Conservation (phyloP, 2,888 invertebrate species). For the Eupelmus urozonus region DNA sequence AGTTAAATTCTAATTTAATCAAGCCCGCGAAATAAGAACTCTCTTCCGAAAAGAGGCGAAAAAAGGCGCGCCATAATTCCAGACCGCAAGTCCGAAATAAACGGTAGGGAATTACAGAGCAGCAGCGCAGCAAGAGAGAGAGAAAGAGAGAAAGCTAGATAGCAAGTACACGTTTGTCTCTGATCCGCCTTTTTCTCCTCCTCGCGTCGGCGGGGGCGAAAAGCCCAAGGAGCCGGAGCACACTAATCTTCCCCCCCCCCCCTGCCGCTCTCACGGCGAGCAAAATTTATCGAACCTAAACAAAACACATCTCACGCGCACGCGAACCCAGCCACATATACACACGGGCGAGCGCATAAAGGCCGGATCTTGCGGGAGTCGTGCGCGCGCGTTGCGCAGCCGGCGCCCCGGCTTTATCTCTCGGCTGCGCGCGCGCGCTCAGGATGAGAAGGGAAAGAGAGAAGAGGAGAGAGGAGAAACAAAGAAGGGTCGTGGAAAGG, state of each 20-base stretch:
- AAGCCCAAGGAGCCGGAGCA: background rate
- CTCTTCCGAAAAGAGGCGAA: no score
- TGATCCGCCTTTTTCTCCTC: constrained; percentile 31
- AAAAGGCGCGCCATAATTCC: constrained; percentile 15
- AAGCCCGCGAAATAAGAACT: background rate
- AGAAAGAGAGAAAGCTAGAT: no score
- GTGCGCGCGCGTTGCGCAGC: no score
- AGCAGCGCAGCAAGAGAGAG: no score
- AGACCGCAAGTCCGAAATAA: constrained; percentile 35
- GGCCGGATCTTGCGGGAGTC: constrained; percentile 37
- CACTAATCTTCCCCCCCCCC: constrained; percentile 56
- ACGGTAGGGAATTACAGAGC: constrained; percentile 41
- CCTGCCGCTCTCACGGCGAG: constrained; percentile 59
- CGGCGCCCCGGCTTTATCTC: constrained; percentile 4
- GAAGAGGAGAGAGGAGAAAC: background rate
- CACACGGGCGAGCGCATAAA: background rate
- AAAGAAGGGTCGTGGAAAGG: constrained; percentile 11
- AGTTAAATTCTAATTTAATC: background rate
- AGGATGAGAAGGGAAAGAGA: constrained; percentile 9
- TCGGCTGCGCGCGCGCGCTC: background rate
- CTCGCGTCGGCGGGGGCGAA: no score
- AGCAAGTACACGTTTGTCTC: constrained; percentile 30
- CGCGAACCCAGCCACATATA: constrained; percentile 25
- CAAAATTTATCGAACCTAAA: constrained; percentile 64
- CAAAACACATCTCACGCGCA: constrained; percentile 60